Base-by-base conservation (phyloP, 2,888 invertebrate genomes). In the Epistrophe eligans region DNA sequence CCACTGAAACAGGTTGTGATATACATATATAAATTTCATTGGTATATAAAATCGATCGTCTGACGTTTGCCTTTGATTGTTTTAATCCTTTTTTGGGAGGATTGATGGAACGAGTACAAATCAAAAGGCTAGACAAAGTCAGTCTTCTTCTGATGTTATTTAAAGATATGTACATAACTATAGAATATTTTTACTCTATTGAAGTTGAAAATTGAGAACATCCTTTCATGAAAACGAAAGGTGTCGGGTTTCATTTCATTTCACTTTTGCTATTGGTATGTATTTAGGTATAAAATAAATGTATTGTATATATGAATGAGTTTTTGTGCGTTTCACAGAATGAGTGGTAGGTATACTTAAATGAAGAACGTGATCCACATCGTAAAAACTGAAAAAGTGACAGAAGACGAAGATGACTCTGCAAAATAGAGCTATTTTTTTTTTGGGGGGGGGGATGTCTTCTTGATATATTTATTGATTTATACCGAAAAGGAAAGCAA, bases 1-100 rank as follows among this genome's bases (percentile, higher is more conserved):
- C 57, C 79, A 74, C 57, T 74, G 62, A 40, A 70, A 70, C 70
- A 28, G 70, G 70, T 70, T 55, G 55, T n/a, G 55, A 48, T 43
- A 24, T 24, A 48, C 35, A 24, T 24, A 24, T 24, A 24, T 24
- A 50, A 67, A 24, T 74, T n/a, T 28, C n/a, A 58, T 50, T n/a
- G n/a, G 3, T 24, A 24, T 24, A 24, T 24, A 66, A 58, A 73
- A 43, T 64, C 70, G 55, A 70, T 70, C 11, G 24, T 76, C 58
- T 32, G 32, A 57, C 62, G 48, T 73, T 67, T 66, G 60, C 67
- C 35, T 48, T 55, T 71, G 50, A 55, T 67, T 71, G 71, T 77
- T 79, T 83, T 77, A 80, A 80, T 76, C 84, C 80, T 80, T 84
- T 80, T 80, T 60, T 9, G n/a, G 17, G 48, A 7, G n/a, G 19